These are phyloP conservation scores for Pseudorhombus dupliciocellatus DNA, from an alignment of 2,113 vertebrate species.

Conservation along the genomic window DNA sequence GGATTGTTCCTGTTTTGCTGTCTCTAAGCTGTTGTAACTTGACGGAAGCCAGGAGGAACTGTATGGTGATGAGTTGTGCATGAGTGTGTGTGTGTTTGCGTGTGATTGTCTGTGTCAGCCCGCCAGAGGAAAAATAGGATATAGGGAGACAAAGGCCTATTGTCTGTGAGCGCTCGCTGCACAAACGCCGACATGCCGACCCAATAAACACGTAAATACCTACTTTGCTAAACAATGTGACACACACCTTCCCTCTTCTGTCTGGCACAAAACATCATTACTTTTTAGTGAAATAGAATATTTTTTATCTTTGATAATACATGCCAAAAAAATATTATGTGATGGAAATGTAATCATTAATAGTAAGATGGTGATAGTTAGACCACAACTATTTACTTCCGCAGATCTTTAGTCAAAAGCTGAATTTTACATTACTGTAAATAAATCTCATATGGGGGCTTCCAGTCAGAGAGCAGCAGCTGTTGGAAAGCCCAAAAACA, in stretches of 20 bases:
- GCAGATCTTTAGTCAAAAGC: neutral
- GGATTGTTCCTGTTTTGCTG: slow-evolving; percentile 95
- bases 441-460: neutral
- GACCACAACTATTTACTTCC: no score
- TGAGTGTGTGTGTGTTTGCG: slow-evolving; percentile 9
- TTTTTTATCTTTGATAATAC: no score
- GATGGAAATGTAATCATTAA: no score
- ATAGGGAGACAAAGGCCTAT: slow-evolving; percentile 72
- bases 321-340: neutral
- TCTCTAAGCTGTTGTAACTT: slow-evolving; percentile 72
- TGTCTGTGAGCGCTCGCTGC: slow-evolving; percentile 63
- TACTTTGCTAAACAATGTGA: slow-evolving; percentile 12
- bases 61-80: slow-evolving; percentile 41
- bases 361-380: no score
- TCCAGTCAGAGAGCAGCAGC: neutral
- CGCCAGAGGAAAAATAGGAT: slow-evolving; percentile 72
- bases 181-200: slow-evolving; percentile 60
- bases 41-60: slow-evolving; percentile 69
- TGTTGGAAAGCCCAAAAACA: neutral
- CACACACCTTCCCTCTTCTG: neutral
- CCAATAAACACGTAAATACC: slow-evolving; percentile 50
- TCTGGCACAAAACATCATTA: neutral
- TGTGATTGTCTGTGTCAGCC: slow-evolving; percentile 47
- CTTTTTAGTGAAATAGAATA: no score
- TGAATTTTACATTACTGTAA: neutral